Evolutionary conservation across 2,113 vertebrate species (phyloP), one percentile per base, ranked within the genome.

Genomic region (Mus pahari): DNA sequence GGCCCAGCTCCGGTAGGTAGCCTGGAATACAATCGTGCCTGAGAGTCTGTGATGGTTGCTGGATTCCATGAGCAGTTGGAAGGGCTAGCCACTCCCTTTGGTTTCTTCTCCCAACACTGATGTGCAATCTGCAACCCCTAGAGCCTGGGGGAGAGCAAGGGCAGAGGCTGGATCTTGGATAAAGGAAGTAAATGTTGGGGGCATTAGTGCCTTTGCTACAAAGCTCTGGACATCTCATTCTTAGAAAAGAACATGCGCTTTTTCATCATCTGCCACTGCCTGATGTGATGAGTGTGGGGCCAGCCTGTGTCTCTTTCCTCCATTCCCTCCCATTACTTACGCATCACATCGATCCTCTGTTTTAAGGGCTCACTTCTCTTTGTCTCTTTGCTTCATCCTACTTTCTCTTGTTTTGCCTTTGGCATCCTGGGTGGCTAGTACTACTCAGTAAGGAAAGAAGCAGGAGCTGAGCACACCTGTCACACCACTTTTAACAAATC

Each of bases 41-140:
- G 9, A 26, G 9, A 58, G 42, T 81, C 83, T 36, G 5, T 45
- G 73, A 55, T 88, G 73, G 14, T 28, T 68, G 42, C 26, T 66
- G 33, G 22, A 31, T 58, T 89, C 31, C 4, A 42, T 20, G 24
- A 50, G 55, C 42, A 5, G 1, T 11, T 81, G 58, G 28, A 64
- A 8, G 7, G 2, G 64, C 8, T 14, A 50, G 11, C 28, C 17
- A 50, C 22, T 26, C 14, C 48, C 39, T 71, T 55, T 39, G 9
- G 14, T 0, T 7, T 22, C 2, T 17, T 17, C 55, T 20, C 3
- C 0, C 42, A 77, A 66, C 20, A 48, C 60, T 20, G 11, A 77
- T 3, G 13, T 31, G 31, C 24, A 36, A 39, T 24, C 89, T 60
- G 39, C 24, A 68, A 42, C 12, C 60, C 24, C 33, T 9, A 84